These are phyloP conservation scores for Grammomys surdaster DNA, from an alignment of 2,113 vertebrate genomes.

Conservation along the genomic window DNA sequence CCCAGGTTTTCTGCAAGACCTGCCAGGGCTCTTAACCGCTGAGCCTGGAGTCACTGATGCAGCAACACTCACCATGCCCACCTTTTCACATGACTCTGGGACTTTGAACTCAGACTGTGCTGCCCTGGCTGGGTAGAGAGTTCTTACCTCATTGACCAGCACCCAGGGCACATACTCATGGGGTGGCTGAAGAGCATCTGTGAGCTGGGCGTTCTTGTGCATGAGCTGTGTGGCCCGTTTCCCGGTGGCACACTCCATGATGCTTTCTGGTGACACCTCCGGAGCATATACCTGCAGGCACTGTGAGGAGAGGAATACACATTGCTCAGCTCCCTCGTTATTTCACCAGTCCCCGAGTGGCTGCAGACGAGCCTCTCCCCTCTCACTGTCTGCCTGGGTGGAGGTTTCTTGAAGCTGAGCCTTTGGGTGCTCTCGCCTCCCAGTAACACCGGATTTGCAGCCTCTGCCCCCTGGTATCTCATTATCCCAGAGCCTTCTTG, in stretches of 20 bases:
- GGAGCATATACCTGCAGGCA: conserved; percentile 88
- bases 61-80: too few species aligned
- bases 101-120: neutral
- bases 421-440: neutral
- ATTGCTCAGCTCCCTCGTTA: conserved; percentile 46
- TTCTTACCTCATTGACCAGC: conserved; percentile 92
- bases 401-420: neutral
- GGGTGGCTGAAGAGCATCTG: conserved; percentile 87
- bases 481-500: neutral
- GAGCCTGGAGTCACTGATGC: neutral
- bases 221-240: conserved; percentile 90
- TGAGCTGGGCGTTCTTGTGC: conserved; percentile 92
- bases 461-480: neutral
- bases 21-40: neutral
- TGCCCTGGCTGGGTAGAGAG: too few species aligned
- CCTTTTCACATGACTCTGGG: neutral
- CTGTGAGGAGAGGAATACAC: conserved; percentile 75
- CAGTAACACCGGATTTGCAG: neutral
- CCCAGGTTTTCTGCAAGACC: neutral
- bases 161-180: conserved; percentile 96
- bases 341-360: neutral
- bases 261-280: neutral
- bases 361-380: neutral
- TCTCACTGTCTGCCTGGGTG: neutral
- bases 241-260: conserved; percentile 89